Evolutionary conservation across 2,888 invertebrate species (phyloP).

Genomic region (Metallyticus violacea): DNA sequence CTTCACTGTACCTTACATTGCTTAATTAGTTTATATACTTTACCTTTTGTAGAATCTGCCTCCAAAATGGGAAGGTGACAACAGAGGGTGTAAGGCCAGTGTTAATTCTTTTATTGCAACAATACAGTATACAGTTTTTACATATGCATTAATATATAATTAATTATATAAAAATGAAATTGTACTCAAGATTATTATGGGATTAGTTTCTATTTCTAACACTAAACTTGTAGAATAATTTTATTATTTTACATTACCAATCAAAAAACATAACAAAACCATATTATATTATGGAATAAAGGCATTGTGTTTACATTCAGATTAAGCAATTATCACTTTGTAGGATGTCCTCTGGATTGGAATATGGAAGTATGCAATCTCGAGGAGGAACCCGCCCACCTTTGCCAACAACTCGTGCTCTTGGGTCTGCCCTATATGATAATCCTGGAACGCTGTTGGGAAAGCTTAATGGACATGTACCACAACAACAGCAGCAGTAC

Average conservation of each 20-base stretch:
- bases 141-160: neutral
- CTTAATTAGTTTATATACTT: neutral
- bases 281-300: neutral
- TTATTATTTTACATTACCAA: neutral
- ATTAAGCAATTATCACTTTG: neutral
- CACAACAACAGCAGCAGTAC: neutral
- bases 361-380: neutral
- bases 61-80: neutral
- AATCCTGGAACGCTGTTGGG: constrained; percentile 41
- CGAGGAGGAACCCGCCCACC: constrained; percentile 14
- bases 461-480: constrained; percentile 34
- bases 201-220: no score
- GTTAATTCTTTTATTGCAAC: neutral
- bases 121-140: neutral
- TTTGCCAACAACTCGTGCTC: constrained; percentile 21
- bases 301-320: neutral
- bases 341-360: neutral
- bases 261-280: no score
- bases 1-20: neutral
- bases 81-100: neutral
- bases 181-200: no score
- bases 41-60: neutral
- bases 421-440: constrained; percentile 39
- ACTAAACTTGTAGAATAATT: no score
- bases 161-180: no score